phyloP scores from a whole-genome alignment of 2,113 vertebrate genomes.

The Heptranchias perlo region DNA sequence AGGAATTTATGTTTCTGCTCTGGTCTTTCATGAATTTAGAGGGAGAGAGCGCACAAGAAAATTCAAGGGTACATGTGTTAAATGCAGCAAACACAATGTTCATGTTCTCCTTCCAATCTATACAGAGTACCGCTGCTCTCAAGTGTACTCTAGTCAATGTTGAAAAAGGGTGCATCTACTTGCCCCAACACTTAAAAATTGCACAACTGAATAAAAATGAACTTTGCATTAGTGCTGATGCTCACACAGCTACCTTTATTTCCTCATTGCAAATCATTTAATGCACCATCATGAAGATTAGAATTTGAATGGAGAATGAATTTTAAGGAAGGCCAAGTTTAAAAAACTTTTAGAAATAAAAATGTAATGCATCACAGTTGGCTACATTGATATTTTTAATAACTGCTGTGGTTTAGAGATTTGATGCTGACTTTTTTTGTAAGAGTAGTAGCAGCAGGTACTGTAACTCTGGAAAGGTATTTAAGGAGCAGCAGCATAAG shows the following conservation, averaged over 20 bases:
- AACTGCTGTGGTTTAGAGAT: background rate
- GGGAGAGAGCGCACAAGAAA: background rate
- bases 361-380: background rate
- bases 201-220: background rate
- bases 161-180: background rate
- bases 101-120: too few species aligned
- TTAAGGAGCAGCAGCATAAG: background rate
- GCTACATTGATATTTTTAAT: background rate
- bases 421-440: background rate
- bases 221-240: background rate
- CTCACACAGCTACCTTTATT: background rate
- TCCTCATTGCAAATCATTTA: background rate
- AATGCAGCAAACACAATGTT: background rate
- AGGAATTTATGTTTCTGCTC: background rate
- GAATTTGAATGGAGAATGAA: background rate
- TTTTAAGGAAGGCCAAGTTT: background rate
- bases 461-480: background rate
- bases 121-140: background rate
- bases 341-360: background rate
- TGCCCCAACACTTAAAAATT: background rate
- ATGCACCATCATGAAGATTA: background rate
- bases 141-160: background rate
- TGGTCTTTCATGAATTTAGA: background rate
- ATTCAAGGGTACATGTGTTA: background rate
- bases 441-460: background rate